phyloP scores from a whole-genome alignment of 2,888 invertebrate genomes.

The Caenorhabditis sinica region DNA sequence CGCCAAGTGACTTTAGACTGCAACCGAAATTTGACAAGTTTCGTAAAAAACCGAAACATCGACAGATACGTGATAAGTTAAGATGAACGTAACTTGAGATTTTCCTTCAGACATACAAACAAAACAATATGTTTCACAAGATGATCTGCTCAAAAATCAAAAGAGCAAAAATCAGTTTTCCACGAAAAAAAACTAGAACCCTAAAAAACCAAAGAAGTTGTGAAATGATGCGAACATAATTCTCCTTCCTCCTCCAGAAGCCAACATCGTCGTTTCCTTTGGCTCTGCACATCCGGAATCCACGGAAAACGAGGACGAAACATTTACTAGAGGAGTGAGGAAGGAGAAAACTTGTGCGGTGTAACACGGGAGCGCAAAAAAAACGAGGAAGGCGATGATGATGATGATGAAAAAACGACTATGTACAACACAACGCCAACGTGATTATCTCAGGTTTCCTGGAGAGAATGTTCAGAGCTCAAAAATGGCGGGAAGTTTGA shows the following conservation, averaged over 20 bases:
- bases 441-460: constrained; percentile 25
- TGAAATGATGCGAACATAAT: constrained; percentile 44
- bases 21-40: too few relatives aligned
- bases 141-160: not conserved
- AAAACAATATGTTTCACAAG: too few relatives aligned
- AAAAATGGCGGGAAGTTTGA: constrained; percentile 1
- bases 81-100: too few relatives aligned
- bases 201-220: not conserved
- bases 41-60: too few relatives aligned
- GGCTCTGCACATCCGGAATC: constrained; percentile 35
- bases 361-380: too few relatives aligned
- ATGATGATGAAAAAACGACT: not conserved
- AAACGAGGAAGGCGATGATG: not conserved
- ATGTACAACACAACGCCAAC: constrained; percentile 12
- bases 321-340: not conserved
- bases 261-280: not conserved
- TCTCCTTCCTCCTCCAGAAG: constrained; percentile 9
- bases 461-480: constrained; percentile 19
- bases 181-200: not conserved
- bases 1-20: too few relatives aligned
- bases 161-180: not conserved
- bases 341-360: not conserved
- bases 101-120: too few relatives aligned
- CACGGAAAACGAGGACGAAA: not conserved
- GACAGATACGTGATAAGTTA: too few relatives aligned